Base-by-base conservation (phyloP, 2,888 invertebrate genomes). In the Callimorpha dominula region DNA sequence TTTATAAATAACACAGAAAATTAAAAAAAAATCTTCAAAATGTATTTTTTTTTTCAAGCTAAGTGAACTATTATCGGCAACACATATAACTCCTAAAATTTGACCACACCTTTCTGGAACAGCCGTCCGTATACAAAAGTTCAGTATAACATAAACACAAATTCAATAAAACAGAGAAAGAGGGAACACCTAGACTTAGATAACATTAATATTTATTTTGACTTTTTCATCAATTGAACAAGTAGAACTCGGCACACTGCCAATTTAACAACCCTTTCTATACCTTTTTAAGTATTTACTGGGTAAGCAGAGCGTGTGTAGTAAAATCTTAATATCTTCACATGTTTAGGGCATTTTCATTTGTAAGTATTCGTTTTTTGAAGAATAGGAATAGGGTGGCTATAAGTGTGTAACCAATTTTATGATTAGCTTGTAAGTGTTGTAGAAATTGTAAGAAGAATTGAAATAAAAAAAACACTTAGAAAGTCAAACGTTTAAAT, bases 241-340 rank as follows among this genome's bases (percentile, higher is more conserved):
- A 31, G 14, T 60, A 60, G 60, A 31, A 60, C 14, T 60, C 12
- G 60, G 60, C 14, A 60, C 31, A 60, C 6, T 31, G 60, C 60
- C 60, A 60, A 14, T 60, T 60, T 64, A 43, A 64, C n/a, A 43
- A 43, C 42, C 64, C 43, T 42, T 64, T 43, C 4, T 43, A 17
- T 43, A 43, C 64, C 64, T 43, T 64, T 64, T 64, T 42, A 64
- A 42, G n/a, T 64, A 43, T 64, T 43, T 43, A 77, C 31, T 12
- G 31, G 31, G 31, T 31, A 60, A 31, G 60, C 60, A 60, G 60
- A 31, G 60, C 60, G 60, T 60, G 31, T 60, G 60, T 60, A 31
- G 31, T 60, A 60, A 60, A 60, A 60, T 60, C 60, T 60, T 60
- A 31, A 60, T 31, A 20, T 31, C 31, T 20, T 57, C 57, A 57